phyloP scores from a whole-genome alignment of 2,888 invertebrate species.

The Autographa pulchrina region DNA sequence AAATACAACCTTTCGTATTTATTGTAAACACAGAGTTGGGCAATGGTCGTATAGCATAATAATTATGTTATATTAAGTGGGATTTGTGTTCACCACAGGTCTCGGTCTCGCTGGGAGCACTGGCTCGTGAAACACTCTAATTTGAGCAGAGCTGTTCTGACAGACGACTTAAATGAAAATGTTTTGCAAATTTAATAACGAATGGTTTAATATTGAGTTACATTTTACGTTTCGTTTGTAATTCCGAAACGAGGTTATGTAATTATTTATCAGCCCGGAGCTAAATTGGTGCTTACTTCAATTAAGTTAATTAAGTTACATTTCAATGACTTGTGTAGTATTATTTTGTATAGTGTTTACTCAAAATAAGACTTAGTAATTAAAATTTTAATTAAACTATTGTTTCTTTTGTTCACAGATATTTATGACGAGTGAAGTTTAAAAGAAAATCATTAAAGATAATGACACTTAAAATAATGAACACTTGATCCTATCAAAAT shows the following conservation, averaged over 20 bases:
- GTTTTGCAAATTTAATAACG: conserved; percentile 4
- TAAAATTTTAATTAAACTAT: conserved; percentile 58
- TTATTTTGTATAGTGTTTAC: background rate
- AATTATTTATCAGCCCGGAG: conserved; percentile 1
- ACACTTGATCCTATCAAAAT: conserved; percentile 70
- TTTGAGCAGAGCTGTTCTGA: background rate
- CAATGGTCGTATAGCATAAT: no score
- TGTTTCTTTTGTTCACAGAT: conserved; percentile 70
- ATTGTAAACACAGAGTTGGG: no score
- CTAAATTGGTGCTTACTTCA: conserved; percentile 41
- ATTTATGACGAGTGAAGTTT: conserved; percentile 55
- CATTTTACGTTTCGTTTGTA: conserved; percentile 4
- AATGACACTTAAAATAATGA: conserved; percentile 65
- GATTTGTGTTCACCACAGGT: background rate
- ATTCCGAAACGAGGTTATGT: conserved; percentile 1
- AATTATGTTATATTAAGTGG: no score
- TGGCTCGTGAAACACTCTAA: background rate
- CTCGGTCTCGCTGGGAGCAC: background rate
- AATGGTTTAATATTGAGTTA: conserved; percentile 4
- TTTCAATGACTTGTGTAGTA: background rate
- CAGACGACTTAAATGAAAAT: conserved; percentile 4
- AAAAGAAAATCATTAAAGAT: conserved; percentile 44
- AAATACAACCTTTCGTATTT: no score
- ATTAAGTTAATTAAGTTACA: conserved; percentile 4
- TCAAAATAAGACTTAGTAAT: conserved; percentile 2